phyloP scores from a whole-genome alignment of 2,888 invertebrate genomes.

The Philereme transversata region DNA sequence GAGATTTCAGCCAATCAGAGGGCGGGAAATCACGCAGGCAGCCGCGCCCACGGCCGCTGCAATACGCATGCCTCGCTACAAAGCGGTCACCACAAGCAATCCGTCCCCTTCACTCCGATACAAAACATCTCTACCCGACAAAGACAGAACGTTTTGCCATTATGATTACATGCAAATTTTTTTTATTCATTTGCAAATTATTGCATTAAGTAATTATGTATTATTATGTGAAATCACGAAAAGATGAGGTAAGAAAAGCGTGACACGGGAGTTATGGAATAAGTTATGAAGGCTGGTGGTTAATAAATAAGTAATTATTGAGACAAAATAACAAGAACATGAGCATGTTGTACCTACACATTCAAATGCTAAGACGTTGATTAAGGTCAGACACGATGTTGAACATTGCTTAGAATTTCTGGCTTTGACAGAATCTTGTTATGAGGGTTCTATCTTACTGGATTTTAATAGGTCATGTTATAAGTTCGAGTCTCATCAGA shows the following conservation, averaged over 20 bases:
- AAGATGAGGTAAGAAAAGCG: conserved; percentile 50
- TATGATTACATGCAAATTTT: conserved; percentile 76
- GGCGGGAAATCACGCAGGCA: conserved; percentile 57
- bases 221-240: conserved; percentile 66
- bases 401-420: too few species aligned
- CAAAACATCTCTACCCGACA: conserved; percentile 42
- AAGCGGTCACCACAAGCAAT: conserved; percentile 50
- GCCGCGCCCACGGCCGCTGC: conserved; percentile 75
- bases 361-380: conserved; percentile 17
- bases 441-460: background rate
- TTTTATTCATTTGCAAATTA: conserved; percentile 78
- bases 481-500: conserved; percentile 3
- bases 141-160: conserved; percentile 60
- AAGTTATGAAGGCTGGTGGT: conserved; percentile 39
- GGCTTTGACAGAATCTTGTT: too few species aligned
- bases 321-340: conserved; percentile 22
- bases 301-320: conserved; percentile 31
- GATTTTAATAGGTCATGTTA: conserved; percentile 1
- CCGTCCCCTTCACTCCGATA: conserved; percentile 61
- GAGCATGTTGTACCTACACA: background rate
- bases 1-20: conserved; percentile 64
- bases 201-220: conserved; percentile 78
- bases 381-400: conserved; percentile 18
- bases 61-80: conserved; percentile 77
- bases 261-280: conserved; percentile 49